phyloP scores from a whole-genome alignment of 2,888 invertebrate genomes.

The Boloria selene region DNA sequence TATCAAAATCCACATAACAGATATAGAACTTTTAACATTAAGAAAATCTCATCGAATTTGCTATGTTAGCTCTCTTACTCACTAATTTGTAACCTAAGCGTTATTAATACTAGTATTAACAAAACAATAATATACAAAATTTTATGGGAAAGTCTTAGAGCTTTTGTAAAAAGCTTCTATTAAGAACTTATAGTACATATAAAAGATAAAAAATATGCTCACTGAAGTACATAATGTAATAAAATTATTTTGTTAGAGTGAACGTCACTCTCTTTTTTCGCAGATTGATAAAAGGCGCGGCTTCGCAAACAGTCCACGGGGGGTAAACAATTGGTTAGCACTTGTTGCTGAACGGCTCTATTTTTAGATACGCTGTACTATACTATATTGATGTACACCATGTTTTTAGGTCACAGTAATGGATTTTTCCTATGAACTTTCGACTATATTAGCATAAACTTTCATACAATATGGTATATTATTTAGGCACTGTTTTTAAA shows the following conservation, averaged over 20 bases:
- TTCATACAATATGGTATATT: not conserved
- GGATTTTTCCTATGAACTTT: constrained; percentile 11
- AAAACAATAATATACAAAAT: no score
- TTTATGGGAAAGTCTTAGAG: no score
- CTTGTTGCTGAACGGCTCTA: constrained; percentile 55
- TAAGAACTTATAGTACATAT: no score
- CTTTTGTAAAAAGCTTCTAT: no score
- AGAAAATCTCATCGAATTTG: no score
- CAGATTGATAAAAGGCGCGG: constrained; percentile 43
- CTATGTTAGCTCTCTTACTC: no score
- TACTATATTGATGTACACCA: constrained; percentile 30
- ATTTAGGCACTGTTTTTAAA: no score
- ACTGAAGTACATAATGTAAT: not conserved
- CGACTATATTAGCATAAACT: constrained; percentile 3
- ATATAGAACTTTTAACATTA: no score
- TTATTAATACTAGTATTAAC: no score
- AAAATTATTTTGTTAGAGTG: not conserved
- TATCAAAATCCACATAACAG: no score
- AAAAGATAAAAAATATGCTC: no score
- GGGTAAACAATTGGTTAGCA: constrained; percentile 47
- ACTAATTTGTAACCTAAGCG: no score
- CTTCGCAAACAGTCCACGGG: constrained; percentile 35
- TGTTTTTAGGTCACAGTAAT: constrained; percentile 38
- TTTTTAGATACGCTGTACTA: constrained; percentile 45
- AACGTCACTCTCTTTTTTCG: not conserved